phyloP scores from a whole-genome alignment of 1,140 invertebrate genomes.

The Drosophila lacertosa region DNA sequence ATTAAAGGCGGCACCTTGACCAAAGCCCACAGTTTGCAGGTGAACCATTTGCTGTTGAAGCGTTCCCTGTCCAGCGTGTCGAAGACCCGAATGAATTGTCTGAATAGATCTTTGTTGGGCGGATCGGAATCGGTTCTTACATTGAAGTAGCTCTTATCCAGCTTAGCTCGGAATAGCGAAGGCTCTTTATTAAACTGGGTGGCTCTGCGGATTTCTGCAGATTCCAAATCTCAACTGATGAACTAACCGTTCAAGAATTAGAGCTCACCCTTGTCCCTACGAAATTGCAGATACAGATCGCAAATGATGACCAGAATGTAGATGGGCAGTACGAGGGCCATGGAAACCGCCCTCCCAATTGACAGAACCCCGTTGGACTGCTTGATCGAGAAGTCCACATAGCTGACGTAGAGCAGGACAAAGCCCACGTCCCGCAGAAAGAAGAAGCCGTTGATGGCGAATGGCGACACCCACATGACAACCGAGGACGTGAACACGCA shows the following conservation, averaged over 20 bases:
- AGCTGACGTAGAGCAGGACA: constrained; percentile 19
- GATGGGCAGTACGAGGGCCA: constrained; percentile 12
- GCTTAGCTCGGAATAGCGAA: no score
- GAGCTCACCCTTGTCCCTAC: not conserved
- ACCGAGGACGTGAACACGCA: constrained; percentile 3
- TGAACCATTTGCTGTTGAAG: constrained; percentile 17
- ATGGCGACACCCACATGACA: constrained; percentile 29
- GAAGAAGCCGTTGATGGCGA: constrained; percentile 26
- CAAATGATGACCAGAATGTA: constrained; percentile 22
- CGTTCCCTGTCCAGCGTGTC: constrained; percentile 11
- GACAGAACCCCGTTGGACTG: not conserved
- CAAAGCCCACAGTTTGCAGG: constrained; percentile 32
- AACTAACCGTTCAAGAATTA: no score
- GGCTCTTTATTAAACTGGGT: no score
- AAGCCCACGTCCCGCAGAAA: constrained; percentile 36
- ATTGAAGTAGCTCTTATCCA: no score
- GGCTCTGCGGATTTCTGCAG: no score
- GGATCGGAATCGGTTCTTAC: not conserved
- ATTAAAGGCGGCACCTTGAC: constrained; percentile 14
- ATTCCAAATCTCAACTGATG: no score
- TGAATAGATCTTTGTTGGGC: constrained; percentile 8
- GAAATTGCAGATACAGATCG: constrained; percentile 30
- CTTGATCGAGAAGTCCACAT: constrained; percentile 33
- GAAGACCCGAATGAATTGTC: constrained; percentile 12
- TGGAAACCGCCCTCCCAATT: not conserved